Evolutionary conservation across 2,797 vertebrate genomes (phyloP).

Genomic region (Ctenosaura bakeri): DNA sequence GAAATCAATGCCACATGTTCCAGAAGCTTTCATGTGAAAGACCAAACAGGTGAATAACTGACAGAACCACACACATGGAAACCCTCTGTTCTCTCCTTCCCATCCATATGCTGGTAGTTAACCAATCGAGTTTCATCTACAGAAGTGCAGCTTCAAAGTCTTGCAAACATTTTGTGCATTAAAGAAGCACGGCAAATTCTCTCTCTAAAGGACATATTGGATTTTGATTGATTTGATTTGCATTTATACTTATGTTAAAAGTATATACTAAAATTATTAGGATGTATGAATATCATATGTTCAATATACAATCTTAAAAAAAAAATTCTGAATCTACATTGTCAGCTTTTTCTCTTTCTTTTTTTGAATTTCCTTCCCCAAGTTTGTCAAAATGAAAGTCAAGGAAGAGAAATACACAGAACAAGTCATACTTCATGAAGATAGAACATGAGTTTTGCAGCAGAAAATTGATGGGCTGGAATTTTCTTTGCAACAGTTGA

Average conservation of each 20-base stretch:
- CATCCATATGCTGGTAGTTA: background rate
- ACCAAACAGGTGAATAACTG: background rate
- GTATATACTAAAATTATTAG: background rate
- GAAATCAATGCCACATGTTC: constrained; percentile 8
- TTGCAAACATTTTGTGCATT: background rate
- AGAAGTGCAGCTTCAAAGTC: background rate
- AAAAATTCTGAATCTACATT: background rate
- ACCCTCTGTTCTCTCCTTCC: background rate
- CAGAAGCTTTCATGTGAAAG: background rate
- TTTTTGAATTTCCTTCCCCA: background rate
- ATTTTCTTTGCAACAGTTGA: background rate
- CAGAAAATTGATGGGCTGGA: background rate
- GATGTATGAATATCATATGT: background rate
- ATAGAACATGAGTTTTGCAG: background rate
- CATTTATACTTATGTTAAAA: background rate
- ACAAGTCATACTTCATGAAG: background rate
- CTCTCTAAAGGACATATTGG: background rate
- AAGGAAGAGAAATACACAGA: background rate
- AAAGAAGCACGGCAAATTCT: background rate
- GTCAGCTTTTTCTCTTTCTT: background rate
- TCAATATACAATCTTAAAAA: background rate
- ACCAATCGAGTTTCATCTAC: background rate
- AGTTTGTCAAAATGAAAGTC: background rate
- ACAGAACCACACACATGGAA: background rate
- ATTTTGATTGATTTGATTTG: background rate